Evolutionary conservation across 2,888 invertebrate species (phyloP).

Genomic region (Lacanobia oleracea): DNA sequence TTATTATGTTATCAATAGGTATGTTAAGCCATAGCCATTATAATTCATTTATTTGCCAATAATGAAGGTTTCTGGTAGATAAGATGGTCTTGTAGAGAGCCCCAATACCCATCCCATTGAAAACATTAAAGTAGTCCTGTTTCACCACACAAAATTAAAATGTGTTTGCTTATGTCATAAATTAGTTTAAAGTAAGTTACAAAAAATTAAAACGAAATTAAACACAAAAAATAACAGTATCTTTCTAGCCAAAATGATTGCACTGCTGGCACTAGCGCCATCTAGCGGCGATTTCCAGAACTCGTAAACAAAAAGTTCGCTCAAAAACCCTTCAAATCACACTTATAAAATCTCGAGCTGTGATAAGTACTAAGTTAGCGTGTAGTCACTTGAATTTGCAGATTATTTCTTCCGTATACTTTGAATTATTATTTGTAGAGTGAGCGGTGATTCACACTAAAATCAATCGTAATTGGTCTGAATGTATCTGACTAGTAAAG

Average conservation of each 20-base stretch:
- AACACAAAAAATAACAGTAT: background rate
- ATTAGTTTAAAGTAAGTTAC: background rate
- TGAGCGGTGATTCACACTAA: background rate
- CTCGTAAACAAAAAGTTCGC: background rate
- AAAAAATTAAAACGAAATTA: background rate
- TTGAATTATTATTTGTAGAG: constrained; percentile 60
- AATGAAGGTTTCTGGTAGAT: no score
- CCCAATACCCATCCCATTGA: no score
- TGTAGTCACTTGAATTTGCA: constrained; percentile 34
- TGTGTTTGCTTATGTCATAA: no score
- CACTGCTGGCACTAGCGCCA: constrained; percentile 2
- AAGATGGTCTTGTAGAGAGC: no score
- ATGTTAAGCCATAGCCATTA: background rate
- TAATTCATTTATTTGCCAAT: no score
- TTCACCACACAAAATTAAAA: no score
- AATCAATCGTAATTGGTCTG: background rate
- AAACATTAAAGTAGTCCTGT: no score
- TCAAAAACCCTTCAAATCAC: background rate
- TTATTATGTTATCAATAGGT: background rate
- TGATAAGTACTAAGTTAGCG: no score
- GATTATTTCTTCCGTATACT: constrained; percentile 60
- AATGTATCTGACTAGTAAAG: background rate
- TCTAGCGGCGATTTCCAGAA: constrained; percentile 32
- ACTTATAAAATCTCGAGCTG: no score
- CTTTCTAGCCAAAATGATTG: background rate